Conservation (phyloP, 2,113 vertebrate genomes). For the Sceloporus undulatus region DNA sequence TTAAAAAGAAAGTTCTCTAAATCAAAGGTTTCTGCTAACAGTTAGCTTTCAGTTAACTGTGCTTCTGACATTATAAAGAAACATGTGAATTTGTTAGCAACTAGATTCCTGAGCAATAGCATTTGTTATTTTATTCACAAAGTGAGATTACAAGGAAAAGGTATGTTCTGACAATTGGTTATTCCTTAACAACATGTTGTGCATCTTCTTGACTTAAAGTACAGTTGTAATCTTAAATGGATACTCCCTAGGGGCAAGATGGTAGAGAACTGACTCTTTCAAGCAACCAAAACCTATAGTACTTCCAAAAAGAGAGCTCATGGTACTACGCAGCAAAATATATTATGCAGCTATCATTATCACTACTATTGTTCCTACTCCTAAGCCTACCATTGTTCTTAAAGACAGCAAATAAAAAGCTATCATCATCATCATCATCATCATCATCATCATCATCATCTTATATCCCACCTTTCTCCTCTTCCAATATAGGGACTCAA, state of each 20-base stretch:
- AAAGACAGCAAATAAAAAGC: no score
- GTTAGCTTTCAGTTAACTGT: background rate
- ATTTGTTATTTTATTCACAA: conserved; percentile 13
- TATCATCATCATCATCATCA: no score
- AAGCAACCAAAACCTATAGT: background rate
- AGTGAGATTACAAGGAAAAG: conserved; percentile 33
- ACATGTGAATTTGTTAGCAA: conserved; percentile 16
- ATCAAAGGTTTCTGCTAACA: conserved; percentile 16
- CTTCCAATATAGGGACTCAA: no score
- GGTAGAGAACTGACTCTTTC: background rate
- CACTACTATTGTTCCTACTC: no score
- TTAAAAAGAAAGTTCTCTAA: conserved; percentile 21
- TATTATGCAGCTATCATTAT: no score
- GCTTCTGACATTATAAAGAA: conserved; percentile 10
- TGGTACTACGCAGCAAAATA: no score
- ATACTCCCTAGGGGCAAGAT: background rate
- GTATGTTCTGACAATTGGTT: background rate
- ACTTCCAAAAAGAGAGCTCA: background rate
- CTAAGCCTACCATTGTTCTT: no score
- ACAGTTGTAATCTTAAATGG: background rate
- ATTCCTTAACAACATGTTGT: conserved; percentile 16
- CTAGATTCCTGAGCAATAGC: background rate
- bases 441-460: no score
- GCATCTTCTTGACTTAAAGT: background rate
- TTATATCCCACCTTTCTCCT: no score